Evolutionary conservation across 2,113 vertebrate genomes (phyloP), one percentile per base, ranked within the genome.

Genomic region (Malurus elegans): DNA sequence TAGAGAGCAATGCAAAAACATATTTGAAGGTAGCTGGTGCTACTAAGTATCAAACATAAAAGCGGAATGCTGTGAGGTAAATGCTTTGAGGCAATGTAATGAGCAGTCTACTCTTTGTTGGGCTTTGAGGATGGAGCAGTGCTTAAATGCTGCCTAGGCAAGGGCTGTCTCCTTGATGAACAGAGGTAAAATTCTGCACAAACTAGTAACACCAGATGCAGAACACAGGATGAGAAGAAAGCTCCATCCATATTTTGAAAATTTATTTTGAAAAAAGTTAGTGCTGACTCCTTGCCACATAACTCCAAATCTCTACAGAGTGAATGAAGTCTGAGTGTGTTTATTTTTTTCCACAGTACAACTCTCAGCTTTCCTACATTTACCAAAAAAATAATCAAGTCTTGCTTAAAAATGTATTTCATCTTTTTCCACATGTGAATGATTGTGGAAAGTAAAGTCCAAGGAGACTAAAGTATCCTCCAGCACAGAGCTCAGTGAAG

Each of bases 381-480:
- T 90, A 80, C 20, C 50, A 92, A 90, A 18, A 78, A 88, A 90
- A 88, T n/a, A 58, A 96, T 51, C 26, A 95, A 89, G 80, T 74
- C 80, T 90, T 79, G 71, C 93, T 94, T 90, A 95, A 74, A 96
- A 92, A 92, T 31, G 62, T 54, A 93, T 94, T 97, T 94, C 54
- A 92, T 95, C 94, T 95, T 95, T 83, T 80, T 90, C 81, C 66
- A 94, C 92, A 60, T 0, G 3, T 91, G 88, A 93, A 91, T 10
- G 31, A 67, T 71, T 94, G 66, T 74, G 48, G 79, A 84, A 93
- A 87, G 86, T 62, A 58, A 96, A 92, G 79, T 86, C 85, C 85
- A 94, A 74, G 72, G 53, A 95, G 85, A 93, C 82, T 29, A 44
- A 74, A 75, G 86, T 75, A 93, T 81, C 72, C 75, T 86, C 88